Evolutionary conservation across 37 sponge, comb jelly and placozoan genomes (phyloP), one percentile per base, ranked within the genome.

Genomic region (Cliona cf. orientalis): DNA sequence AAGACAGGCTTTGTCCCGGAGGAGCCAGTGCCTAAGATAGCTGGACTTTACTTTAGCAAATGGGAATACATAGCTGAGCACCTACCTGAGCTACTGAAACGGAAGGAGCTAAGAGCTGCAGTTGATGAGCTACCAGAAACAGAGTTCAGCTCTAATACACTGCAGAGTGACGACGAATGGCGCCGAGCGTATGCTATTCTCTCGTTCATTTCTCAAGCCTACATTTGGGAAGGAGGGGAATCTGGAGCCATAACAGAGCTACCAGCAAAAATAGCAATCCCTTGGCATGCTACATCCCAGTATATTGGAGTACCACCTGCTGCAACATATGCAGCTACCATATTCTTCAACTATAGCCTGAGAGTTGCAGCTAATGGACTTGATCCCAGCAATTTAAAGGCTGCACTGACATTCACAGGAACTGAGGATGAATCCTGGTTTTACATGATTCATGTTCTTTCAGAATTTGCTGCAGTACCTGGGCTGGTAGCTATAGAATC

Each of bases 181-280:
- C 69, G 82, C 78, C 72, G 91, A 38, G 86, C 91, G 36, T 53
- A 68, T 39, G 62, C 69, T 43, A 49, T 85, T 1, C 32, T 86
- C 22, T 69, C 70, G 4, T 80, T 78, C 35, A 46, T 90, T 2
- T 41, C 58, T 42, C 91, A 90, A 25, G 82, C 76, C 19, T 90
- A 86, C 63, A 29, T 86, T 5, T 90, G 91, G 91, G 34, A 55
- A 26, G 75, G 74, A 73, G 91, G 86, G 40, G 91, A 90, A 23
- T 41, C n/a, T 29, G 86, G 82, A 11, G 71, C 75, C 19, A 37
- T 55, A 12, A 14, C 36, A 1, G 42, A 21, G 1, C 32, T 90
- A 7, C 91, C 91, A 35, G 35, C 36, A 26, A 2, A 32, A 19
- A 23, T 90, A 19, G 81, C 91, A 0, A 65, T 90, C 45, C 91